Evolutionary conservation across 1,140 invertebrate genomes (phyloP).

Genomic region (Eupeodes corollae): DNA sequence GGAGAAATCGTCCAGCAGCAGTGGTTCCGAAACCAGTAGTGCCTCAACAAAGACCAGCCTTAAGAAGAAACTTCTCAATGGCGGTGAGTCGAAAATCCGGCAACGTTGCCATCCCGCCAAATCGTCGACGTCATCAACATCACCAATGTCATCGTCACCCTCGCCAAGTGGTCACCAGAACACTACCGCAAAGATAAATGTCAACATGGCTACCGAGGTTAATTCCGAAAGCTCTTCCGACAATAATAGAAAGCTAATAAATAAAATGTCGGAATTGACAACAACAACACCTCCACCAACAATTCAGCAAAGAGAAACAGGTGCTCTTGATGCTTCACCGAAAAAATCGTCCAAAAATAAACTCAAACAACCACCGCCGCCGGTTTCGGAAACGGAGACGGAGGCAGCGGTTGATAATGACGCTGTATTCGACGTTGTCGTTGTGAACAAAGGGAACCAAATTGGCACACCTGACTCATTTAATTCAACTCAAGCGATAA

Average conservation of each 20-base stretch:
- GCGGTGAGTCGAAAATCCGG: constrained; percentile 11
- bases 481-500: neutral
- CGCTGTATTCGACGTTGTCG: no score
- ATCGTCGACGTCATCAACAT: constrained; percentile 7
- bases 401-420: no score
- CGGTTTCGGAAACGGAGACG: no score
- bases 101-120: constrained; percentile 2
- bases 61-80: neutral
- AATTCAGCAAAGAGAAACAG: no score
- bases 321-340: neutral
- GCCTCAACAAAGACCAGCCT: neutral
- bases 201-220: no score
- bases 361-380: no score
- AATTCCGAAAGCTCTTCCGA: constrained; percentile 16
- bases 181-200: no score
- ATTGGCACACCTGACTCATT: no score
- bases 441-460: no score
- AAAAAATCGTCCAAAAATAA: neutral
- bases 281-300: neutral
- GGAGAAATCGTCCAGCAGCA: neutral
- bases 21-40: constrained; percentile 12
- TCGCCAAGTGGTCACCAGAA: no score
- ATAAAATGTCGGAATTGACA: neutral
- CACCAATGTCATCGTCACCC: constrained; percentile 3
- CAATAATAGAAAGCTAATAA: no score